These are phyloP conservation scores for Zosterops hypoxanthus DNA, from an alignment of 2,113 vertebrate species.

Conservation along the genomic window DNA sequence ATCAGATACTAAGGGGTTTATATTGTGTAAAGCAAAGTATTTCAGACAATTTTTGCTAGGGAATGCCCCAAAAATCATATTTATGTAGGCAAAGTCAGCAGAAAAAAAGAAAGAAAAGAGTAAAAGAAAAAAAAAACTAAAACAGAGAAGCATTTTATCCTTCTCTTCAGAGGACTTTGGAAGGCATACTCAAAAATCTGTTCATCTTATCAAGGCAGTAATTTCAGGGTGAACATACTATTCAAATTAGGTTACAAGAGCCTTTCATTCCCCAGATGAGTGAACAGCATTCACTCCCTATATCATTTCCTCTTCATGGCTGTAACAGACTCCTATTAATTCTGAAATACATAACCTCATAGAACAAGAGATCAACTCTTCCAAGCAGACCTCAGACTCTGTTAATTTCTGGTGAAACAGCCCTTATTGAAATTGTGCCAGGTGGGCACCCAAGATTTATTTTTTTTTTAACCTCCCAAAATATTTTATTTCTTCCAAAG, in stretches of 20 bases:
- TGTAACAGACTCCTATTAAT: background rate
- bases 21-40: background rate
- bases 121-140: background rate
- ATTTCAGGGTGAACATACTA: background rate
- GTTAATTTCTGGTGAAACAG: background rate
- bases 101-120: background rate
- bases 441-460: background rate
- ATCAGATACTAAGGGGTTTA: background rate
- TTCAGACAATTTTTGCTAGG: background rate
- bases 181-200: background rate
- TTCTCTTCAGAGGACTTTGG: background rate
- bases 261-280: background rate
- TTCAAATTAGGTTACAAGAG: background rate
- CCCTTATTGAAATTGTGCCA: background rate
- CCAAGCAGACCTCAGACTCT: background rate
- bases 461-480: background rate
- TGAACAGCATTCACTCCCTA: background rate
- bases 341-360: rapidly evolving
- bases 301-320: background rate
- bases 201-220: background rate
- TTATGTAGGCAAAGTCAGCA: background rate
- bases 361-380: background rate
- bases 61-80: background rate
- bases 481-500: conserved; percentile 1
- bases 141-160: background rate